phyloP scores from a whole-genome alignment of 2,113 vertebrate genomes.

The Vulpes ferrilata region DNA sequence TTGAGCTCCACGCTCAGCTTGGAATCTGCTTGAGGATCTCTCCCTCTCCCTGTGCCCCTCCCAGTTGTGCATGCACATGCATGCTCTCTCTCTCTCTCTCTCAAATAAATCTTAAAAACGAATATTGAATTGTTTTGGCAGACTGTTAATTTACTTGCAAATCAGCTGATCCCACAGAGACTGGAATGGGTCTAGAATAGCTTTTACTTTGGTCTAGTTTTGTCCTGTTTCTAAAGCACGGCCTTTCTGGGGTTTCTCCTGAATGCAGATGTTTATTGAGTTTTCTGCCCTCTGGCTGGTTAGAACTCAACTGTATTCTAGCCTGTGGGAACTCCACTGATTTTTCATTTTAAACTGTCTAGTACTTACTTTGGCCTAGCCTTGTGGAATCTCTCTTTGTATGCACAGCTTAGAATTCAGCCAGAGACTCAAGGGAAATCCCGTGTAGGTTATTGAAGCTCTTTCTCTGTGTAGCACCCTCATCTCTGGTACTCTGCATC shows the following conservation, averaged over 20 bases:
- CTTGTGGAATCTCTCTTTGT: neutral
- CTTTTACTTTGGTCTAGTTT: neutral
- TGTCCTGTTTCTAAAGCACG: neutral
- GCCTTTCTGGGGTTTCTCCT: neutral
- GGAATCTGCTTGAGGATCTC: neutral
- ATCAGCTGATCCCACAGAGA: neutral
- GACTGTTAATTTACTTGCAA: neutral
- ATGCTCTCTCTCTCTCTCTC: rapidly evolving
- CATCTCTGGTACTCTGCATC: neutral
- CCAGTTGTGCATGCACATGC: neutral
- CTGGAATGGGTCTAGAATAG: neutral
- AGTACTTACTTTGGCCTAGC: neutral
- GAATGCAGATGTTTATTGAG: neutral
- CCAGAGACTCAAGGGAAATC: neutral
- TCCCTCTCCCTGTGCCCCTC: neutral
- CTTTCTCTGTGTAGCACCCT: neutral
- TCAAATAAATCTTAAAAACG: neutral
- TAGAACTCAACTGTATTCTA: neutral
- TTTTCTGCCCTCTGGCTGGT: neutral
- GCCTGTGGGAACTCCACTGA: neutral
- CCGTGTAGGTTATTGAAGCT: neutral
- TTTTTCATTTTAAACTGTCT: neutral
- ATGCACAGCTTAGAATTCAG: neutral
- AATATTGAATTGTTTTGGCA: neutral
- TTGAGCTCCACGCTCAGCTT: neutral